Conservation (phyloP, 1,140 invertebrate species). For the Trichoplusia ni region DNA sequence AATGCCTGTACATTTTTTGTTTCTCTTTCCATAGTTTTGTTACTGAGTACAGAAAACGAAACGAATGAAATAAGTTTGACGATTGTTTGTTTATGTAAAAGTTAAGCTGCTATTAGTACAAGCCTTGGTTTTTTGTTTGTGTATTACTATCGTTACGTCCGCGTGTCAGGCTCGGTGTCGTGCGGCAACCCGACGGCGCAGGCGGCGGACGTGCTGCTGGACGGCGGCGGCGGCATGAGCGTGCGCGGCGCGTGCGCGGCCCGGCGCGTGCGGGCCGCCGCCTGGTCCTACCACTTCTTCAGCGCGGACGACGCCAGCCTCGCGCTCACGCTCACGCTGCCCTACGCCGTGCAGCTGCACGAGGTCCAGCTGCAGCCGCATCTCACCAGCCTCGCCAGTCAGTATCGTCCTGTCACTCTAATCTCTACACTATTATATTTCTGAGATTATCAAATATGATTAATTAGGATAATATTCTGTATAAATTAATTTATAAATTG, state of each 20-base stretch:
- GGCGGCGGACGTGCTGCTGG: slow-evolving; percentile 92
- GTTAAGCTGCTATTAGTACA: no score
- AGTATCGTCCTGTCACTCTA: slow-evolving; percentile 30
- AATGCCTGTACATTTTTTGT: no score
- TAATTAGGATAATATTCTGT: no score
- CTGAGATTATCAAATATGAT: no score
- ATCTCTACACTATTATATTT: no score
- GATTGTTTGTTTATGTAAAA: no score
- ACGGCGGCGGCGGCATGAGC: slow-evolving; percentile 68
- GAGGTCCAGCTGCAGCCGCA: slow-evolving; percentile 95
- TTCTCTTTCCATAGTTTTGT: no score
- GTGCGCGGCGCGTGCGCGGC: slow-evolving; percentile 86
- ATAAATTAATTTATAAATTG: background rate
- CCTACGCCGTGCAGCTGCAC: slow-evolving; percentile 93
- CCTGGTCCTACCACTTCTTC: slow-evolving; percentile 96
- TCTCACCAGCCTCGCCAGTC: slow-evolving; percentile 90
- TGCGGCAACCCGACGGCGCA: slow-evolving; percentile 93
- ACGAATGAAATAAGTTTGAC: no score
- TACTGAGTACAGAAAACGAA: no score
- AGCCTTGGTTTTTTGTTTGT: no score
- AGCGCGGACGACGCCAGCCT: slow-evolving; percentile 94
- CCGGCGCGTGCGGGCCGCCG: slow-evolving; percentile 90
- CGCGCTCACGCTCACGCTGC: slow-evolving; percentile 92
- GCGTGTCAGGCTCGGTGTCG: slow-evolving; percentile 88
- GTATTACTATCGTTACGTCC: no score